Percentiles rank a stretch among this genome's conserved stretches.
These are phyloP conservation scores for Drosophila kokeensis DNA, from an alignment of 2,888 invertebrate genomes.

Conservation along the genomic window DNA sequence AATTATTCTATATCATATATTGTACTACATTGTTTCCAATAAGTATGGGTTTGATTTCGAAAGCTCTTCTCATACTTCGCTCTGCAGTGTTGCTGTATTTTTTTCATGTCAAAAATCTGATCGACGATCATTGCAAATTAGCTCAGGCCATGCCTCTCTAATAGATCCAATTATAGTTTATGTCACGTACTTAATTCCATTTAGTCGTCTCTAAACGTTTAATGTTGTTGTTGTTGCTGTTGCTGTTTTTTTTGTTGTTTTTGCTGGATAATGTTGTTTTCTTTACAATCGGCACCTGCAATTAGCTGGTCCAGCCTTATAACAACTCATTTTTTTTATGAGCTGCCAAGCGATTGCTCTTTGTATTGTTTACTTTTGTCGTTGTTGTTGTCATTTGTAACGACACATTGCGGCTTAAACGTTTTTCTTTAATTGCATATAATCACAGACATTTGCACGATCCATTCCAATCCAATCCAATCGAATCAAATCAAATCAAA, in stretches of 20 bases:
- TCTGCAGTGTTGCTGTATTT: neutral
- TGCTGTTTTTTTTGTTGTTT: constrained; percentile 20
- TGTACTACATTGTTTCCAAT: neutral
- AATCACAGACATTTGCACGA: constrained; percentile 67
- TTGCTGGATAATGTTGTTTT: constrained; percentile 29
- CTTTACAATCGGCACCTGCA: constrained; percentile 65
- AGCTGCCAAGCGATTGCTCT: constrained; percentile 48
- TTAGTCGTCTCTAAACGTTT: constrained; percentile 74
- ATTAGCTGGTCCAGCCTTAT: constrained; percentile 72
- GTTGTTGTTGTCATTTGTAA: constrained; percentile 36
- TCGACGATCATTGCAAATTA: constrained; percentile 42
- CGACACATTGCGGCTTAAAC: constrained; percentile 65
- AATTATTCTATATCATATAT: neutral
- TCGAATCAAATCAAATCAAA: constrained; percentile 12
- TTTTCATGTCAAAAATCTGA: neutral
- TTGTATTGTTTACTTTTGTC: constrained; percentile 32
- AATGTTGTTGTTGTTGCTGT: constrained; percentile 31
- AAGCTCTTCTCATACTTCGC: neutral
- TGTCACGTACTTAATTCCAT: constrained; percentile 81
- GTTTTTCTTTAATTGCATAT: constrained; percentile 74
- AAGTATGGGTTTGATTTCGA: neutral
- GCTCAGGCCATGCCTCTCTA: constrained; percentile 45
- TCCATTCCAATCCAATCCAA: constrained; percentile 38
- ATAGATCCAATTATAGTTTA: constrained; percentile 77
- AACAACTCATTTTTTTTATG: constrained; percentile 72